Conservation (phyloP, 2,113 vertebrate genomes). For the Triplophysa siluroides region DNA sequence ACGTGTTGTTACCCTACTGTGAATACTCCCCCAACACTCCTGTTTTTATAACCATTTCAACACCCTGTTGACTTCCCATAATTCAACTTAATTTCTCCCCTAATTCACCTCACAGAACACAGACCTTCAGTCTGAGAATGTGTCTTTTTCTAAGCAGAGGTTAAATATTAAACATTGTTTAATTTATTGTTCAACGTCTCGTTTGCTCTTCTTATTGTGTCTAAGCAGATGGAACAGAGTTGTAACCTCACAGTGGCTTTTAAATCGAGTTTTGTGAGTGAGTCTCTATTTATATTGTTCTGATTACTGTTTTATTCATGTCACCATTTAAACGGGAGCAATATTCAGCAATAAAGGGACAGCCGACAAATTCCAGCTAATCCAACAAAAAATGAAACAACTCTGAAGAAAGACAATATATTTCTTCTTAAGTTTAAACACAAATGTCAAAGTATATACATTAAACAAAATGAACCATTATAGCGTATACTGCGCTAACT, state of each 20-base stretch:
- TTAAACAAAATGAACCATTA: background rate
- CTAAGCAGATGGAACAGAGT: background rate
- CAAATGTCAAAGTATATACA: background rate
- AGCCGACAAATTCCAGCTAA: slow-evolving; percentile 14
- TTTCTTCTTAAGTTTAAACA: background rate
- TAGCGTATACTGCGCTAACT: too few species aligned
- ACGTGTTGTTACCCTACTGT: slow-evolving; percentile 51
- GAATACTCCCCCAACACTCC: slow-evolving; percentile 53
- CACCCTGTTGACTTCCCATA: slow-evolving; percentile 52
- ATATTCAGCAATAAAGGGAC: slow-evolving; percentile 21
- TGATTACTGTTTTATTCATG: slow-evolving; percentile 29
- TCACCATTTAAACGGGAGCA: slow-evolving; percentile 26
- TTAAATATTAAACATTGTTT: background rate
- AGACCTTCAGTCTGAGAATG: slow-evolving; percentile 23
- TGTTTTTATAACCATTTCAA: slow-evolving; percentile 58
- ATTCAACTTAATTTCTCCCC: slow-evolving; percentile 56
- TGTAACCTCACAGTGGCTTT: background rate
- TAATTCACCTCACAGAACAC: slow-evolving; percentile 48
- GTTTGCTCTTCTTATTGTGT: slow-evolving; percentile 5
- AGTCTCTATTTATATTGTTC: slow-evolving; percentile 18
- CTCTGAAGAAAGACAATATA: too few species aligned
- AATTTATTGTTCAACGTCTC: background rate
- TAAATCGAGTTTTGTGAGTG: slow-evolving; percentile 11
- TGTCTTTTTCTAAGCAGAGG: background rate
- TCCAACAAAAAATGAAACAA: too few species aligned